Evolutionary conservation across 2,797 vertebrate species (phyloP).

Genomic region (Microcaecilia unicolor): DNA sequence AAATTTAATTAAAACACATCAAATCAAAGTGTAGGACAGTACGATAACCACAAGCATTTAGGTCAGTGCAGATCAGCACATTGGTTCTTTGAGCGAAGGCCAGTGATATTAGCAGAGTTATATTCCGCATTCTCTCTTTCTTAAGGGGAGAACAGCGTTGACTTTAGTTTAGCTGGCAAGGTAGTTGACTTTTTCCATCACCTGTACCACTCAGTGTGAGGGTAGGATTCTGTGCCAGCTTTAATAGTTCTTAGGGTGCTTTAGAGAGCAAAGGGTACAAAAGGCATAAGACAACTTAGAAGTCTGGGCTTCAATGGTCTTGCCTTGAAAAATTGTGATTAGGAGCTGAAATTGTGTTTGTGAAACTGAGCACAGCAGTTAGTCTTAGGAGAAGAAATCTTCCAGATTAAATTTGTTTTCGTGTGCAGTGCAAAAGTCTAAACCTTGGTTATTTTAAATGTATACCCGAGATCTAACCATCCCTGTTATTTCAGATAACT

Average conservation of each 20-base stretch:
- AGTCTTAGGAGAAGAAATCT: too few species aligned
- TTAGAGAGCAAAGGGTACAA: background rate
- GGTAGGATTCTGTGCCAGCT: background rate
- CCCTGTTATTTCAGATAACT: too few species aligned
- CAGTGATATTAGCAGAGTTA: background rate
- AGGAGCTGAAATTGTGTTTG: background rate
- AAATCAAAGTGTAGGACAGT: conserved; percentile 15
- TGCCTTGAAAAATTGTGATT: too few species aligned
- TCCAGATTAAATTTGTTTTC: background rate
- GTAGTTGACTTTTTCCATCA: background rate
- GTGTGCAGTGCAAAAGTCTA: too few species aligned
- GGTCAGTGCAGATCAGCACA: background rate
- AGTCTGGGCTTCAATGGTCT: background rate
- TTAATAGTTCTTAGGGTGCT: background rate
- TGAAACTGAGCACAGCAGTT: too few species aligned
- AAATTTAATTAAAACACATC: conserved; percentile 38
- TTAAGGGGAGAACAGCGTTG: background rate
- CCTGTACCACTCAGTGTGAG: background rate
- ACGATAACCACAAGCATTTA: conserved; percentile 3
- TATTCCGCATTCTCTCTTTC: background rate
- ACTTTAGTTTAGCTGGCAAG: background rate
- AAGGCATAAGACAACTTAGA: background rate
- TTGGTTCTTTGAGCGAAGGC: background rate
- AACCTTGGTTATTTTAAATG: too few species aligned
- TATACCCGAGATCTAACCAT: too few species aligned